Evolutionary conservation across 2,888 invertebrate genomes (phyloP).

Genomic region (Stegana nigrithorax): DNA sequence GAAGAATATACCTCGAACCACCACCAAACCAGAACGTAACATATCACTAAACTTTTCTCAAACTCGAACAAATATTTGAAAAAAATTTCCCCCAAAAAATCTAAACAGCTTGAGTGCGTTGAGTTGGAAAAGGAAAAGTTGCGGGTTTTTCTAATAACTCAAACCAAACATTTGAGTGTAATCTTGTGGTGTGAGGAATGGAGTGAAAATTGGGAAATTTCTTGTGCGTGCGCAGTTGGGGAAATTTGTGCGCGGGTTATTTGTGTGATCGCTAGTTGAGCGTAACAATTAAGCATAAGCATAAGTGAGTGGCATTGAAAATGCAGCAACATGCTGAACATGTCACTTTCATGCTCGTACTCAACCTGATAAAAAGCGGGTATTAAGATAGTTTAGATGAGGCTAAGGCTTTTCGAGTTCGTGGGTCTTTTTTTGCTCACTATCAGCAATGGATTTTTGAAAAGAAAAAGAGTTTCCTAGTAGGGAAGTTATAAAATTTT

Average conservation of each 20-base stretch:
- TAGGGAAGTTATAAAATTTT: no score
- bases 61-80: not conserved
- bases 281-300: not conserved
- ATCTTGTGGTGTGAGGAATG: no score
- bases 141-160: slow-evolving; percentile 28
- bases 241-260: not conserved
- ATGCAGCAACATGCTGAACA: no score
- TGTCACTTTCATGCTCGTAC: no score
- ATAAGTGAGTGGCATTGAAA: no score
- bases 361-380: no score
- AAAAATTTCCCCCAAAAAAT: slow-evolving; percentile 39
- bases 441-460: no score
- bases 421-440: no score
- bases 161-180: slow-evolving; percentile 14
- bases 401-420: no score
- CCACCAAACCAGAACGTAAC: slow-evolving; percentile 32
- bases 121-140: slow-evolving; percentile 37
- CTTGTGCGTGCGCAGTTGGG: not conserved
- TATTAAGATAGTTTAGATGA: no score
- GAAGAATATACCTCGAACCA: slow-evolving; percentile 53
- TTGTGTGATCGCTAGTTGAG: not conserved
- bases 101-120: slow-evolving; percentile 29
- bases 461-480: no score
- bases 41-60: slow-evolving; percentile 30
- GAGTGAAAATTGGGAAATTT: slow-evolving; percentile 29